Conservation (phyloP, 2,113 vertebrate genomes). For the Bos taurus region DNA sequence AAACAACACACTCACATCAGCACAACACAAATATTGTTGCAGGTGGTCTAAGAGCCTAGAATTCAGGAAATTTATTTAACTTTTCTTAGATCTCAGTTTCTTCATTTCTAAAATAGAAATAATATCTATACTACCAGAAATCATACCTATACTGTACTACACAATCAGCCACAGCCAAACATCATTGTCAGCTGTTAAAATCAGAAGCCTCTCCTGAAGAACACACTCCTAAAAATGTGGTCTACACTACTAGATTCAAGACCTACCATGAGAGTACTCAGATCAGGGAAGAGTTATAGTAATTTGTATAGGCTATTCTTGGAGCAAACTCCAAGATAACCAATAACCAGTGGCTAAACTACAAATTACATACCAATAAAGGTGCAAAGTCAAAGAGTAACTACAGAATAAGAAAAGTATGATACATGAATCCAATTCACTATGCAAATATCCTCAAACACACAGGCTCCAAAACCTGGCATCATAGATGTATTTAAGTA, state of each 20-base stretch:
- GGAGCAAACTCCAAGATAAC: neutral
- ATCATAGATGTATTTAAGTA: neutral
- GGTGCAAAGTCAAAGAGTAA: neutral
- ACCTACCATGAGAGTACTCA: neutral
- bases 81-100: neutral
- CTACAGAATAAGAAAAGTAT: neutral
- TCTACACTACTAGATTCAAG: neutral
- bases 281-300: neutral
- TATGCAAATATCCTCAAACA: neutral
- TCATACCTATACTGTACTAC: neutral
- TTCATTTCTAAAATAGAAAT: constrained; percentile 17
- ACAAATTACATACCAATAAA: neutral
- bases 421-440: neutral
- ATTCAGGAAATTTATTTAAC: neutral
- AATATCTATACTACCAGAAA: neutral
- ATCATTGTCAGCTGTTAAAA: neutral
- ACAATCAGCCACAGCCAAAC: neutral
- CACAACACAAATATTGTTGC: constrained; percentile 11
- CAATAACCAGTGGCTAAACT: neutral
- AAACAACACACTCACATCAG: neutral
- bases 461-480: neutral
- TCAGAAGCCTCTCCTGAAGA: neutral
- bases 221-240: neutral
- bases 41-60: neutral
- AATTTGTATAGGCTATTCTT: neutral